A percentile compares a stretch with the other conserved stretches of the same genome.
Evolutionary conservation across 2,797 vertebrate genomes (phyloP).

Genomic region (Enteromius fasciolatus): DNA sequence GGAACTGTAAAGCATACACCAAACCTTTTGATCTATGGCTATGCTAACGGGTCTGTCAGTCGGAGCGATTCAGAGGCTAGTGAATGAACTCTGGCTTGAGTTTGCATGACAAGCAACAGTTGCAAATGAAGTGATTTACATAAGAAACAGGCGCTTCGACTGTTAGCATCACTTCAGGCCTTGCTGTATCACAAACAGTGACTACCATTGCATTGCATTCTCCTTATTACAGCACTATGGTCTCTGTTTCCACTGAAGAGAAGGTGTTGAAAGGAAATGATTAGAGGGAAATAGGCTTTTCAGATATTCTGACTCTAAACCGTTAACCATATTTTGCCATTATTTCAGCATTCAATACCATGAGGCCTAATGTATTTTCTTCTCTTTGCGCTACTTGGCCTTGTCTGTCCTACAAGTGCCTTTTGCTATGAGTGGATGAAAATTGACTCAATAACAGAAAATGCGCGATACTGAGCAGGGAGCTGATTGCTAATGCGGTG

Average conservation of each 20-base stretch:
- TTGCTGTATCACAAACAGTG: slow-evolving; percentile 25
- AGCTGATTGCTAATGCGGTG: slow-evolving; percentile 35
- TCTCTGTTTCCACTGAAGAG: slow-evolving; percentile 1
- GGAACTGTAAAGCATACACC: neutral
- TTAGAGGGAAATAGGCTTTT: slow-evolving; percentile 10
- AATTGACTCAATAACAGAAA: slow-evolving; percentile 42
- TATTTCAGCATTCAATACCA: slow-evolving; percentile 27
- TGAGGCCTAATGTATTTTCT: slow-evolving; percentile 21
- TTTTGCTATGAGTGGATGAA: slow-evolving; percentile 36
- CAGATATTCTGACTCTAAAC: neutral
- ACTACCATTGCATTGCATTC: slow-evolving; percentile 2
- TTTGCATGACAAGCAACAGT: slow-evolving; percentile 61
- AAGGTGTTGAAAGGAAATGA: neutral
- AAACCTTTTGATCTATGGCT: slow-evolving; percentile 48
- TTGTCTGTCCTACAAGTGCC: slow-evolving; percentile 39
- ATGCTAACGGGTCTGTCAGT: slow-evolving; percentile 49
- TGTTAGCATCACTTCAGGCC: slow-evolving; percentile 31
- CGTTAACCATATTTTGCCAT: neutral
- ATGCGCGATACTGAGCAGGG: slow-evolving; percentile 1
- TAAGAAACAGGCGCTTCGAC: slow-evolving; percentile 54
- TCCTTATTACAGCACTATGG: neutral
- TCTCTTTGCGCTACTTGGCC: slow-evolving; percentile 17
- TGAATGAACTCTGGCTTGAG: slow-evolving; percentile 52
- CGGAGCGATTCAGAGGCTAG: slow-evolving; percentile 37
- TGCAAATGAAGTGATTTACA: slow-evolving; percentile 63